Conservation (phyloP, 2,888 invertebrate species). For the Cheilosia urbana region DNA sequence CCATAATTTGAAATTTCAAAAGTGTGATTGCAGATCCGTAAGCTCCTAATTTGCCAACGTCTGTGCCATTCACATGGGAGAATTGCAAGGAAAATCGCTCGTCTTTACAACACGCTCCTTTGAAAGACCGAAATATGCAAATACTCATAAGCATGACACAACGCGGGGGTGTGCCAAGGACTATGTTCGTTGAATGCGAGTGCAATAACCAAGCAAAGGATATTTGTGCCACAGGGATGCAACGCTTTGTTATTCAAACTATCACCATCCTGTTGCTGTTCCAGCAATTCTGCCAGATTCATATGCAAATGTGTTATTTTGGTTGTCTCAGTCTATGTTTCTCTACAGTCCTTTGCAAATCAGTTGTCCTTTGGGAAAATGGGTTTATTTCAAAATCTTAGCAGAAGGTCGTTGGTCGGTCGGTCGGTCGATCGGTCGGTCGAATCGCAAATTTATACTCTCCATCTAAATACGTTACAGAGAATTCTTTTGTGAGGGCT, state of each 20-base stretch:
- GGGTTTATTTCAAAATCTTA: neutral
- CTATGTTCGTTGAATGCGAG: neutral
- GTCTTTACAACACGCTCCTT: neutral
- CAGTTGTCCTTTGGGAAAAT: neutral
- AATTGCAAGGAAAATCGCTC: neutral
- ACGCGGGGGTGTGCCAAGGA: neutral
- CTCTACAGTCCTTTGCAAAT: neutral
- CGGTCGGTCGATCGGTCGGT: no score
- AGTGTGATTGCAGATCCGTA: neutral
- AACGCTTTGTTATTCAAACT: conserved; percentile 36
- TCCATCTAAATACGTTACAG: no score
- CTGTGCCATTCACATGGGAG: neutral
- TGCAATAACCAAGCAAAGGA: conserved; percentile 22
- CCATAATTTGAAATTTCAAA: neutral
- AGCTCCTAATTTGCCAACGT: conserved; percentile 4
- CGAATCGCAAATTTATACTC: no score
- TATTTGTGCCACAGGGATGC: neutral
- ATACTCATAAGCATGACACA: neutral
- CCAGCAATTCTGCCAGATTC: neutral
- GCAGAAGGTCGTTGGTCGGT: neutral
- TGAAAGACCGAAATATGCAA: neutral
- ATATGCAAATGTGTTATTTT: conserved; percentile 13
- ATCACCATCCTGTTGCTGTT: conserved; percentile 3
- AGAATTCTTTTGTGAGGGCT: no score
- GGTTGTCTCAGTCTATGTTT: neutral